These are phyloP conservation scores for Amblyjoppa proteus DNA, from an alignment of 2,888 invertebrate genomes.

Conservation along the genomic window DNA sequence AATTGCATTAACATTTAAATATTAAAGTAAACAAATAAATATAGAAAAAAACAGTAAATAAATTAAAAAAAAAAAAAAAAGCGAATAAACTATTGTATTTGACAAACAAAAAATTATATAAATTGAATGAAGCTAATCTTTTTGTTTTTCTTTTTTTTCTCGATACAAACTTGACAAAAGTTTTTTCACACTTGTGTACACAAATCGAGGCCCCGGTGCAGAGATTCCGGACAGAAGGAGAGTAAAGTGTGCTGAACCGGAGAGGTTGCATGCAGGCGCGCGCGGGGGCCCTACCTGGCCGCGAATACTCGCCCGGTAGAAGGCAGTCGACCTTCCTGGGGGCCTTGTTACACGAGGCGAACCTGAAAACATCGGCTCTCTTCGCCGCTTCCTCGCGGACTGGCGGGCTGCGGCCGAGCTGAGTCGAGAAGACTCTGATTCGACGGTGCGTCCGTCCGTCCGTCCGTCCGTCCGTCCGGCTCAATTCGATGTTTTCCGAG, in stretches of 20 bases:
- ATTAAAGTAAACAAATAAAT: too few species aligned
- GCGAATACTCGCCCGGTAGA: conserved; percentile 66
- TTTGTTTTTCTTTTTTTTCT: too few species aligned
- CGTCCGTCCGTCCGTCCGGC: neutral
- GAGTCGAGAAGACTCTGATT: conserved; percentile 55
- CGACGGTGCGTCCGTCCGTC: neutral
- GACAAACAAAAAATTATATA: too few species aligned
- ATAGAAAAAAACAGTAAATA: too few species aligned
- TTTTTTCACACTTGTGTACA: neutral
- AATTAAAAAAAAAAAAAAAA: too few species aligned
- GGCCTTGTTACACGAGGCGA: conserved; percentile 80
- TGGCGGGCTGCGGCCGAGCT: conserved; percentile 39
- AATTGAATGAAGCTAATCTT: too few species aligned
- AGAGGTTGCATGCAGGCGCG: neutral
- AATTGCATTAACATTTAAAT: too few species aligned
- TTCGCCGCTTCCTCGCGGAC: conserved; percentile 48
- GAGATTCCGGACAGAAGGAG: neutral
- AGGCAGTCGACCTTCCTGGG: conserved; percentile 81
- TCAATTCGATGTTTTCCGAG: conserved; percentile 18
- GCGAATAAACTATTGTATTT: too few species aligned
- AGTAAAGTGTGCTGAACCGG: conserved; percentile 11
- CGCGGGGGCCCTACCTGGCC: conserved; percentile 65
- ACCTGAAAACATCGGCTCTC: conserved; percentile 78
- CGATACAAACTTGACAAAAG: neutral
- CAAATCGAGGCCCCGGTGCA: neutral